Evolutionary conservation across 2,888 invertebrate genomes (phyloP).

Genomic region (Allacma fusca): DNA sequence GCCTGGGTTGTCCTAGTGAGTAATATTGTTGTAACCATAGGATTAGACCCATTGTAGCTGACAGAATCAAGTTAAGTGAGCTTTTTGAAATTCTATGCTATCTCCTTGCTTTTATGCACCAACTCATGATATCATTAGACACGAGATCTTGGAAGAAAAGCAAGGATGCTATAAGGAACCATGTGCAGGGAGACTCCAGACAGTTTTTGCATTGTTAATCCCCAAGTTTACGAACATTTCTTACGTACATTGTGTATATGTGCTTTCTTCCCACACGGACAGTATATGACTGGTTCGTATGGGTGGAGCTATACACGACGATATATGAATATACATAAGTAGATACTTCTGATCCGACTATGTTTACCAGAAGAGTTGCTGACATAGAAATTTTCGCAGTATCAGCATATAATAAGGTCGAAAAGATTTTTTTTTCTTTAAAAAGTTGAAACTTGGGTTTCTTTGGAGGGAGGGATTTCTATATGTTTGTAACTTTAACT

Average conservation of each 20-base stretch:
- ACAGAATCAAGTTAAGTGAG: neutral
- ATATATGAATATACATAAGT: neutral
- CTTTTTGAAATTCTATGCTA: neutral
- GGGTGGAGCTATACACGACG: too few species aligned
- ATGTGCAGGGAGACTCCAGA: too few species aligned
- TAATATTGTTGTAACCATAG: neutral
- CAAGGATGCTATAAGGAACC: too few species aligned
- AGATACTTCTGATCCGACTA: neutral
- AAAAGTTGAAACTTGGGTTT: neutral
- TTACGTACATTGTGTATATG: too few species aligned
- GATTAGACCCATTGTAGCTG: neutral
- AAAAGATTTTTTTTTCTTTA: constrained; percentile 11
- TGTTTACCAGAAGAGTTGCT: neutral
- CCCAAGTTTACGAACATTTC: too few species aligned
- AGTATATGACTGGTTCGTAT: too few species aligned
- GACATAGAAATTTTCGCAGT: constrained; percentile 32
- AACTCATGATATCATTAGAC: too few species aligned
- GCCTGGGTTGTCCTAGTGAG: neutral
- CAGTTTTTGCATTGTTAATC: too few species aligned
- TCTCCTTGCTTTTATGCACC: neutral
- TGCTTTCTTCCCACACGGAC: too few species aligned
- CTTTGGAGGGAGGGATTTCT: too few species aligned
- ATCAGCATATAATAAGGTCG: constrained; percentile 28
- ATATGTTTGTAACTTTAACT: neutral
- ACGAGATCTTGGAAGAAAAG: too few species aligned